phyloP scores from a whole-genome alignment of 2,888 invertebrate genomes.

The Tortricodes alternella region DNA sequence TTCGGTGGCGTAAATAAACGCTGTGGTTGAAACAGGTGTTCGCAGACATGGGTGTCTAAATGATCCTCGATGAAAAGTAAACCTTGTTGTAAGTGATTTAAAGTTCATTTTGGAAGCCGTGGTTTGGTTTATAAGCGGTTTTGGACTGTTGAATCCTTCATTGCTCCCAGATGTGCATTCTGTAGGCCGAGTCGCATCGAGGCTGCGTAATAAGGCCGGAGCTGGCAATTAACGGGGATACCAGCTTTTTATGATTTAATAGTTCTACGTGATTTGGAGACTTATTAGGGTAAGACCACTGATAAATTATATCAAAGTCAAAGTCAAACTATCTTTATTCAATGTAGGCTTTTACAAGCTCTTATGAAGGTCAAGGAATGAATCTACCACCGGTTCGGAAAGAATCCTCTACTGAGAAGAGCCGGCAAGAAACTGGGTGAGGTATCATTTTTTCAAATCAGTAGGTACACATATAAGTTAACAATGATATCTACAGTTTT shows the following conservation, averaged over 20 bases:
- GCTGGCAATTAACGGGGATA: conserved; percentile 65
- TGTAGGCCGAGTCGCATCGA: conserved; percentile 70
- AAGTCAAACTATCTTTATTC: no score
- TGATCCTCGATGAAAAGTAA: conserved; percentile 23
- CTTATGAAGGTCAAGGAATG: no score
- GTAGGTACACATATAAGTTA: no score
- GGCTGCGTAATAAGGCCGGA: conserved; percentile 65
- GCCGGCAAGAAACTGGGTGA: no score
- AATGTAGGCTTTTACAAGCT: no score
- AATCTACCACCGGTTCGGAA: no score
- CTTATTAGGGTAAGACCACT: not conserved
- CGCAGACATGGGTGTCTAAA: conserved; percentile 59
- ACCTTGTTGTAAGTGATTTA: conserved; percentile 3
- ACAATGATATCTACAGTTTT: no score
- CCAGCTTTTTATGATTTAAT: conserved; percentile 42
- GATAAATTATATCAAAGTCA: no score
- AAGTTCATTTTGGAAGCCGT: conserved; percentile 36
- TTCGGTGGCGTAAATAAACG: conserved; percentile 50
- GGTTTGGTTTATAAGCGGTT: conserved; percentile 43
- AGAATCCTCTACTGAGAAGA: no score
- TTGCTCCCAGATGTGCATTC: conserved; percentile 81
- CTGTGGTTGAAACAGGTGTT: conserved; percentile 80
- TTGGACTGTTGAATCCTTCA: conserved; percentile 47
- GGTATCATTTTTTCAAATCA: no score
- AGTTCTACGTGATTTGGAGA: conserved; percentile 6